These are phyloP conservation scores for Thaleichthys pacificus DNA, from an alignment of 2,797 vertebrate genomes.

Conservation along the genomic window DNA sequence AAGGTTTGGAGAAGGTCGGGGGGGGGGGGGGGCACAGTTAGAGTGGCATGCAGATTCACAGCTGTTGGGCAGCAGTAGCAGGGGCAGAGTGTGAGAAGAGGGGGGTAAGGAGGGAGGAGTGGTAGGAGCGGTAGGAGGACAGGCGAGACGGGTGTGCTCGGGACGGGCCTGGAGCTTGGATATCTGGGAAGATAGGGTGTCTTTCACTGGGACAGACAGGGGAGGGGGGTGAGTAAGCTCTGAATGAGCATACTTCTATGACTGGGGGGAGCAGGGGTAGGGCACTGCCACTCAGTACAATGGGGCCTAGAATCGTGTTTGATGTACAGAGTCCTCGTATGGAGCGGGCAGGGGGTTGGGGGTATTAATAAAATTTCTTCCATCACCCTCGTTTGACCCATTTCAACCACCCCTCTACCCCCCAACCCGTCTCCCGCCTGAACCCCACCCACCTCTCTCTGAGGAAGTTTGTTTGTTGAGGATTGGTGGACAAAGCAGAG, in stretches of 20 bases:
- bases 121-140: slow-evolving; percentile 21
- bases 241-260: slow-evolving; percentile 58
- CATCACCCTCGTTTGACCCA: slow-evolving; percentile 28
- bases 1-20: neutral
- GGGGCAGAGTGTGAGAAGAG: slow-evolving; percentile 17
- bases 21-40: slow-evolving; percentile 32
- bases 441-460: slow-evolving; percentile 10
- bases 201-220: slow-evolving; percentile 36
- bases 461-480: slow-evolving; percentile 22
- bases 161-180: neutral
- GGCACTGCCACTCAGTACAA: slow-evolving; percentile 37
- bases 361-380: slow-evolving; percentile 55
- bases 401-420: slow-evolving; percentile 26
- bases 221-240: slow-evolving; percentile 42
- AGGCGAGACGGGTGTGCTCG: neutral
- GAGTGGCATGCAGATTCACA: slow-evolving; percentile 47
- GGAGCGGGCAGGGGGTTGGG: neutral
- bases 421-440: slow-evolving; percentile 33
- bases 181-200: slow-evolving; percentile 23
- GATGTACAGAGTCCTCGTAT: slow-evolving; percentile 48
- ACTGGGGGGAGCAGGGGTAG: slow-evolving; percentile 33
- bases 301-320: slow-evolving; percentile 40
- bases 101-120: slow-evolving; percentile 18
- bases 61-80: slow-evolving; percentile 11
- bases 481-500: slow-evolving; percentile 59